phyloP scores from a whole-genome alignment of 2,888 invertebrate species.

The Leucophenga maculata region DNA sequence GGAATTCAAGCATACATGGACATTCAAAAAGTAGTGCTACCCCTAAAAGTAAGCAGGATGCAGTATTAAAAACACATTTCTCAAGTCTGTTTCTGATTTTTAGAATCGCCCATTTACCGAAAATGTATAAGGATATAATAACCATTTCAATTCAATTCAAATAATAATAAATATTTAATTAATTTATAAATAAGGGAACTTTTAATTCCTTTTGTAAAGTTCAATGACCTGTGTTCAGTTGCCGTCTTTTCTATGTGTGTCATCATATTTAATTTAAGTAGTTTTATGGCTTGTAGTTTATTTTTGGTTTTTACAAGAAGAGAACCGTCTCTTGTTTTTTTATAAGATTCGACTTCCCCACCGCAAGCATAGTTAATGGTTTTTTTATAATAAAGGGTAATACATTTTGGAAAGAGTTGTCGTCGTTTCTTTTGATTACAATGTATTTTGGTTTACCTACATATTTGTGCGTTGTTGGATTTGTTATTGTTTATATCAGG shows the following conservation, averaged over 20 bases:
- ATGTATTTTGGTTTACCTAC: not conserved
- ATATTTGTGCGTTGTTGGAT: no score
- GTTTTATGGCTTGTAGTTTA: not conserved
- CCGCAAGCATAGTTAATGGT: not conserved
- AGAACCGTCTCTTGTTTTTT: not conserved
- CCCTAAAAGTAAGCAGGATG: no score
- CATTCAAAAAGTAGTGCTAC: no score
- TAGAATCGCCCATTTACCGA: no score
- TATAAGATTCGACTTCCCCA: not conserved
- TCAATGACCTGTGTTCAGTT: not conserved
- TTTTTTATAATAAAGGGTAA: conserved; percentile 7
- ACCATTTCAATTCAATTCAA: no score
- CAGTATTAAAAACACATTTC: no score
- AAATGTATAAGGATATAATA: no score
- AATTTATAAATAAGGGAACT: no score
- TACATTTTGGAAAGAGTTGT: not conserved
- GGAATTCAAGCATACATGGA: no score
- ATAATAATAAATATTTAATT: no score
- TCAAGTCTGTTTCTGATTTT: no score
- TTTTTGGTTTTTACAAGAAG: not conserved
- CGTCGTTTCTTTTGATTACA: not conserved
- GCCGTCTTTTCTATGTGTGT: not conserved
- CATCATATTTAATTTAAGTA: not conserved
- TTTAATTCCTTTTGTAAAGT: not conserved
- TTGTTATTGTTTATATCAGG: no score